Conservation (phyloP, 2,113 vertebrate genomes). For the Sander lucioperca region DNA sequence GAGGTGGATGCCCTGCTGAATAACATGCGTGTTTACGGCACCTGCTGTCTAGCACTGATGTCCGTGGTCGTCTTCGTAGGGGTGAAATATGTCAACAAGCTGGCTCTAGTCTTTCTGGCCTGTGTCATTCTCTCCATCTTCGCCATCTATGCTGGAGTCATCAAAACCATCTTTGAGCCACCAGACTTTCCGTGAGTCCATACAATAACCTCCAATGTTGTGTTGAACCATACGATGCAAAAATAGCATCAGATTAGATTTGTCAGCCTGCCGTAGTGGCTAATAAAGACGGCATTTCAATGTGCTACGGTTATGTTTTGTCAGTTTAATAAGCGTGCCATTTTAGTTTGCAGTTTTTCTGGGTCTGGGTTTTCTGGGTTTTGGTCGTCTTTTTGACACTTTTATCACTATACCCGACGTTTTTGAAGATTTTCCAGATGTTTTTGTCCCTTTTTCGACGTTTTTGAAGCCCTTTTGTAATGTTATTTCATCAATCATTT, state of each 20-base stretch:
- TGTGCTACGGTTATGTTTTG: not conserved
- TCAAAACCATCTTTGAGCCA: conserved; percentile 93
- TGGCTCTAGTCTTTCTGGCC: conserved; percentile 94
- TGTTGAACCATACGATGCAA: no score
- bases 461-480: no score
- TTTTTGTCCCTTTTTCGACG: no score
- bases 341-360: no score
- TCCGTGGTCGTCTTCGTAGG: conserved; percentile 94
- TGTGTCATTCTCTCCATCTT: conserved; percentile 96
- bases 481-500: no score
- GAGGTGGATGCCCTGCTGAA: conserved; percentile 87
- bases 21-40: conserved; percentile 96
- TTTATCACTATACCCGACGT: no score
- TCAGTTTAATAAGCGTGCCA: not conserved
- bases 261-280: not conserved
- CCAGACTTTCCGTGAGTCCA: conserved; percentile 91
- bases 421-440: no score
- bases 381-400: no score
- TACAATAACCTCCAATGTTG: no score
- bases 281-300: not conserved
- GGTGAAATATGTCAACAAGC: conserved; percentile 97
- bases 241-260: not conserved
- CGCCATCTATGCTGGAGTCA: conserved; percentile 95
- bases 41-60: conserved; percentile 91
- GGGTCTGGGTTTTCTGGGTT: no score